Conservation (phyloP, 2,888 invertebrate species). For the Chrysotoxum bicinctum region DNA sequence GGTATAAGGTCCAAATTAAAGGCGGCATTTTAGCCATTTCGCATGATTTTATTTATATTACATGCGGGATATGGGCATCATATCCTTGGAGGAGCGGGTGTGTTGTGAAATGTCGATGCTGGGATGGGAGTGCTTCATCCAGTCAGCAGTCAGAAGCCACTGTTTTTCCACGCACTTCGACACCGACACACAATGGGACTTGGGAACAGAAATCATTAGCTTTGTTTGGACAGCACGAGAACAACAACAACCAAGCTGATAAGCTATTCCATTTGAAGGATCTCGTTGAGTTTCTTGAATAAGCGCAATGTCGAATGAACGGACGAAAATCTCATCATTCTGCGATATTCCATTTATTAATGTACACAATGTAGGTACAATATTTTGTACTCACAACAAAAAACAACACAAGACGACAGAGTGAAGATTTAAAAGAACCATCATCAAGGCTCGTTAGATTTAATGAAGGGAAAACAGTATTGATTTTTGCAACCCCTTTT, state of each 20-base stretch:
- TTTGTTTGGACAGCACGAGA: conserved; percentile 52
- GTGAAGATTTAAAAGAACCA: conserved; percentile 57
- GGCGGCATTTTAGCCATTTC: conserved; percentile 61
- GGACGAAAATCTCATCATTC: conserved; percentile 17
- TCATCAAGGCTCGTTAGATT: conserved; percentile 63
- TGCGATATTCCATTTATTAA: conserved; percentile 11
- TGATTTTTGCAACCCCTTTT: conserved; percentile 71
- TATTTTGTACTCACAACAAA: conserved; percentile 2
- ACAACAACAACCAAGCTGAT: conserved; percentile 23
- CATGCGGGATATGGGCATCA: neutral
- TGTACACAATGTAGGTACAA: conserved; percentile 17
- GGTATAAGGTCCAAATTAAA: conserved; percentile 50
- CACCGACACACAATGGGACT: conserved; percentile 21
- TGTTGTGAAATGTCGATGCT: conserved; percentile 39
- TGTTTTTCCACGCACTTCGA: conserved; percentile 54
- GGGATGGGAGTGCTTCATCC: neutral
- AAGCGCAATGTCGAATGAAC: neutral
- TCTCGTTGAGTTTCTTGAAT: conserved; percentile 46
- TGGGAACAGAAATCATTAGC: conserved; percentile 59
- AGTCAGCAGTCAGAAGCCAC: conserved; percentile 25
- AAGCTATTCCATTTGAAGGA: conserved; percentile 59
- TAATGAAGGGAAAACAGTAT: conserved; percentile 72
- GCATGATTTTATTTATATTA: conserved; percentile 41
- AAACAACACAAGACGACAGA: conserved; percentile 8
- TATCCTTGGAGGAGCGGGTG: conserved; percentile 40